Base-by-base conservation (phyloP, 2,797 vertebrate genomes). In the Phaenicophaeus curvirostris region DNA sequence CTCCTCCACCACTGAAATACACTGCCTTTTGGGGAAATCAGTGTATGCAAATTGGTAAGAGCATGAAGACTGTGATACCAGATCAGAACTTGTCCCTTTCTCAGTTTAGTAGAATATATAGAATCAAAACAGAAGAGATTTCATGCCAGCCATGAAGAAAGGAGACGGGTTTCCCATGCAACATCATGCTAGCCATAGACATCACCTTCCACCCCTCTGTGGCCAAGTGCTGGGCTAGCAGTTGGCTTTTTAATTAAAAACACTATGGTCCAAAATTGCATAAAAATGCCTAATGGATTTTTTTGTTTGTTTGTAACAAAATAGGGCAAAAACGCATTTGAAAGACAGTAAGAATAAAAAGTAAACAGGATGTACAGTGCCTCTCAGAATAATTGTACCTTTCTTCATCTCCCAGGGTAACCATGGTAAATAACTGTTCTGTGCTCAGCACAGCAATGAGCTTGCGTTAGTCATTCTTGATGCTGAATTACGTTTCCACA, bases 31-130 rank as follows among this genome's bases (percentile, higher is more conserved):
- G 0, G 23, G 51, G 27, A 8, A 20, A 14, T 30, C 18, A 41
- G 4, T 1, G 0, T 0, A 2, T 3, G 15, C 14, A 20, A 48
- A 28, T 1, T 0, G 1, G 1, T 2, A 2, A 5, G n/a, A 35
- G 33, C 28, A 20, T 3, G 7, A n/a, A 14, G 27, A 15, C 0
- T 5, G 13, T 2, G 16, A 24, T 1, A 3, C 4, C 20, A 8
- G 31, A n/a, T 3, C 50, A 79, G 35, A 73, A 33, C 15, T 39
- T 17, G 7, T 3, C 1, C 13, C 66, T 59, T 86, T 35, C 27
- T 21, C 39, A 5, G 4, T 1, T 30, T 10, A 3, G 54, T 9
- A 55, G 37, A 14, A 41, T 33, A 9, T 1, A 11, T 0, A 4
- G 44, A 61, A 14, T 3, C 15, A 28, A 18, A 57, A 5, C 66